Conservation (phyloP, 1,140 invertebrate genomes). For the Plectrocnemia conspersa region DNA sequence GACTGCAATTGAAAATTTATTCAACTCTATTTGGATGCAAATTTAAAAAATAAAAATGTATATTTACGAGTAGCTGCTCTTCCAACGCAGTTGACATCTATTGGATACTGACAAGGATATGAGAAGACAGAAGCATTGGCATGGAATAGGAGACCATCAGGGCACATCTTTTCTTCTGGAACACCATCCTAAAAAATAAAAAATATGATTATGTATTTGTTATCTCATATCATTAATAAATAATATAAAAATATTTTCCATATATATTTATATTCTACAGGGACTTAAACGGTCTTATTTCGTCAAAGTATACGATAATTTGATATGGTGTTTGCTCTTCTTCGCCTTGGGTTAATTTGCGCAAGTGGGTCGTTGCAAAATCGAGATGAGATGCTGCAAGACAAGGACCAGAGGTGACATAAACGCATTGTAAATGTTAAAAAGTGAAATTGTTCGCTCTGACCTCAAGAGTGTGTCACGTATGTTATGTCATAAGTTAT, state of each 20-base stretch:
- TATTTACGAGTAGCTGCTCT: constrained; percentile 67
- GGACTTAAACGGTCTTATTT: too few relatives aligned
- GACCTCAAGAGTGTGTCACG: too few relatives aligned
- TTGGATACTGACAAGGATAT: constrained; percentile 80
- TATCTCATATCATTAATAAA: too few relatives aligned
- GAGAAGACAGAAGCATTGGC: constrained; percentile 61
- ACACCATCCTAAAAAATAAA: constrained; percentile 57
- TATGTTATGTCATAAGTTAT: too few relatives aligned
- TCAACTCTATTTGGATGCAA: too few relatives aligned
- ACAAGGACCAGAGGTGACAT: constrained; percentile 7
- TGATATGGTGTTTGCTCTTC: too few relatives aligned
- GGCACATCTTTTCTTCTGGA: constrained; percentile 70
- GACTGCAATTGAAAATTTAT: too few relatives aligned
- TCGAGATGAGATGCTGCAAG: constrained; percentile 11
- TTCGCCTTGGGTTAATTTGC: constrained; percentile 14
- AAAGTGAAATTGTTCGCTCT: constrained; percentile 8
- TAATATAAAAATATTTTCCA: too few relatives aligned
- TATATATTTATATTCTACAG: too few relatives aligned
- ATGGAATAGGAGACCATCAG: constrained; percentile 81
- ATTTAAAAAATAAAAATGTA: not conserved
- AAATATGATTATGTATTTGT: not conserved
- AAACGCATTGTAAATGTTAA: constrained; percentile 12
- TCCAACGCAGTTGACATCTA: constrained; percentile 71
- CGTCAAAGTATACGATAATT: too few relatives aligned
- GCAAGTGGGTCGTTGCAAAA: constrained; percentile 9